Evolutionary conservation across 2,113 vertebrate genomes (phyloP), one percentile per base, ranked within the genome.

Genomic region (Alectura lathami): DNA sequence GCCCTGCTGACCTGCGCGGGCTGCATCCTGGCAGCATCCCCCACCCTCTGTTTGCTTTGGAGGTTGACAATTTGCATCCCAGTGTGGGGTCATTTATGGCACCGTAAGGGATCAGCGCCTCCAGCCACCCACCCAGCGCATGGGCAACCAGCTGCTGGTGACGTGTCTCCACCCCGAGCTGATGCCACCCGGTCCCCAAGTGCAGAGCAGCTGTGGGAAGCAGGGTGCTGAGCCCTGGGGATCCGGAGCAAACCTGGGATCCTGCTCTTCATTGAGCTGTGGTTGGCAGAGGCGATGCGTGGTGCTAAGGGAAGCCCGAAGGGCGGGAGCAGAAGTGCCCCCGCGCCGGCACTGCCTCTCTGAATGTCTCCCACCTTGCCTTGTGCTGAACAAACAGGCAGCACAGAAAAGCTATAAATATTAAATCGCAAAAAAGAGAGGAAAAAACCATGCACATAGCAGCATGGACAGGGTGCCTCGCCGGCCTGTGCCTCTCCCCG

Each of bases 291-390:
- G 47, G 17, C 1, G 3, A 16, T 16, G 16, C 5, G 3, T 8
- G 2, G 59, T 10, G 57, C 21, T 51, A 38, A 34, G 91, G 32
- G 57, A 47, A 53, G n/a, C 4, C 2, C 57, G 51, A 54, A 5
- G 0, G 9, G 29, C 1, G 54, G 29, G 48, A 2, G 1, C 1
- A 1, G 38, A 38, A 26, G 59, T 3, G 3, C 51, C 45, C 18
- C 30, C 1, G 17, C 34, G 53, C 34, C 4, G 2, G 45, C 38
- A 24, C 11, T 16, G 40, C 56, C 0, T 1, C 30, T 30, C 53
- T 34, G 43, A n/a, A 56, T 63, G 59, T 34, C 63, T 84, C 40
- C 30, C 57, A 50, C 38, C 21, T 38, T 1, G 0, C 40, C 50
- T 57, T 64, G 51, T 45, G 30, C 53, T 70, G 51, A 76, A 30